Base-by-base conservation (phyloP, 2,888 invertebrate genomes). In the Ashinkailepas kermadecensis region DNA sequence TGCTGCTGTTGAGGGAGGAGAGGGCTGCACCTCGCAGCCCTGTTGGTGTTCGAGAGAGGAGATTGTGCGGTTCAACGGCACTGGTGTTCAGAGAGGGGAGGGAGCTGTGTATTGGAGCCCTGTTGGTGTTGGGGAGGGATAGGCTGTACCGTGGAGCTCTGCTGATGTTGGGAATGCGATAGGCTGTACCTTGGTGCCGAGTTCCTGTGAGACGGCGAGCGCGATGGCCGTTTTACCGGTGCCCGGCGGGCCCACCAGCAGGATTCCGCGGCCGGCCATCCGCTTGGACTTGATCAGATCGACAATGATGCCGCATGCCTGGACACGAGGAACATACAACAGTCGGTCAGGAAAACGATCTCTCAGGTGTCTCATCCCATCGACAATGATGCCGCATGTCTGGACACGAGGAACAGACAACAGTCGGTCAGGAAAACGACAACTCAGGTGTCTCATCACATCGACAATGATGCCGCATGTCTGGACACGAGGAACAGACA, bases 181-280 rank as follows among this genome's bases (percentile, higher is more conserved):
- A 4, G 1, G 39, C 39, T 39, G 39, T 83, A 87, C 88, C 89
- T 99, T 99, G 86, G 93, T 96, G 59, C 99, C 99, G 15, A 99
- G 89, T 87, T 99, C 99, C 87, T 99, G 99, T 1, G 99, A 96
- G 84, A 99, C 96, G 1, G 99, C 99, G 82, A 99, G 88, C 0
- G 99, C 99, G 85, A 99, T 95, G 0, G 99, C 99, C 18, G 99
- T 99, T 90, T 97, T 98, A 4, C 97, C 98, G 0, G 97, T 97
- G 4, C 97, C 98, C 0, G 98, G 97, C 21, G 97, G 97, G 0
- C 98, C 98, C 79, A 97, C 99, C 81, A 99, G 88, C 1, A 99
- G 88, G 18, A 99, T 91, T 8, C 99, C 99, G 86, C 99, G 89
- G 1, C 99, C 98, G 81, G 99, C 96, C 98, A 99, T 99, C 88